Conservation (phyloP, 2,888 invertebrate genomes). For the Pemphredon lugubris region DNA sequence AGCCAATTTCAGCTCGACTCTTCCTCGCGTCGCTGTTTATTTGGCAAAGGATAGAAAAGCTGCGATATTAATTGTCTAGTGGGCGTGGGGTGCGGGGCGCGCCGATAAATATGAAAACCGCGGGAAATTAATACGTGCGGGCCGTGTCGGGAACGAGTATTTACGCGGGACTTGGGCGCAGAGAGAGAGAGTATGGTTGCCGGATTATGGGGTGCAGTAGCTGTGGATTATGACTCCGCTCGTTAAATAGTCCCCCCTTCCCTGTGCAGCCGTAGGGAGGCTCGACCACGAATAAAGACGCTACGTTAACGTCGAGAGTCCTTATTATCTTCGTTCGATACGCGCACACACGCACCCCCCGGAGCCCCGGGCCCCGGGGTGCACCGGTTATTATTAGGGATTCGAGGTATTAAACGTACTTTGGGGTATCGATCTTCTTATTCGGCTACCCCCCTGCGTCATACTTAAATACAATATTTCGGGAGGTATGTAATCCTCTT, state of each 20-base stretch:
- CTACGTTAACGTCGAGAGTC: conserved; percentile 34
- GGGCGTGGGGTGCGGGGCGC: conserved; percentile 7
- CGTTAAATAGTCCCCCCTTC: conserved; percentile 73
- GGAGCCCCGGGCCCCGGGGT: conserved; percentile 9
- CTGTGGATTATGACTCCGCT: conserved; percentile 67
- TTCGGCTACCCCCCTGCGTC: conserved; percentile 46
- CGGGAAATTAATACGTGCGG: conserved; percentile 52
- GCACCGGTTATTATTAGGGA: conserved; percentile 65
- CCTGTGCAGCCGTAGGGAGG: conserved; percentile 53
- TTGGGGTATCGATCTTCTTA: conserved; percentile 64
- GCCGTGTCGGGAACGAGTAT: conserved; percentile 43
- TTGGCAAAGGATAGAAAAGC: conserved; percentile 56
- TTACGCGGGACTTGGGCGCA: conserved; percentile 22
- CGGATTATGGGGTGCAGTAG: conserved; percentile 66
- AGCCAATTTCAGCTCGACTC: too few relatives aligned
- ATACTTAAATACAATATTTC: conserved; percentile 67
- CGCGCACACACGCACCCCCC: background rate
- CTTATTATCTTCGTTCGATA: conserved; percentile 53
- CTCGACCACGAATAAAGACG: conserved; percentile 55
- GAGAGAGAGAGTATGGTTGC: conserved; percentile 11
- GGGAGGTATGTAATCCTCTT: conserved; percentile 59
- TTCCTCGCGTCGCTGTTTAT: conserved; percentile 27
- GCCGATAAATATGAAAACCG: conserved; percentile 49
- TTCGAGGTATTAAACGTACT: conserved; percentile 60
- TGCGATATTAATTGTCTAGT: conserved; percentile 53